Evolutionary conservation across 2,888 invertebrate species (phyloP), one percentile per base, ranked within the genome.

Genomic region (Elegia similella): DNA sequence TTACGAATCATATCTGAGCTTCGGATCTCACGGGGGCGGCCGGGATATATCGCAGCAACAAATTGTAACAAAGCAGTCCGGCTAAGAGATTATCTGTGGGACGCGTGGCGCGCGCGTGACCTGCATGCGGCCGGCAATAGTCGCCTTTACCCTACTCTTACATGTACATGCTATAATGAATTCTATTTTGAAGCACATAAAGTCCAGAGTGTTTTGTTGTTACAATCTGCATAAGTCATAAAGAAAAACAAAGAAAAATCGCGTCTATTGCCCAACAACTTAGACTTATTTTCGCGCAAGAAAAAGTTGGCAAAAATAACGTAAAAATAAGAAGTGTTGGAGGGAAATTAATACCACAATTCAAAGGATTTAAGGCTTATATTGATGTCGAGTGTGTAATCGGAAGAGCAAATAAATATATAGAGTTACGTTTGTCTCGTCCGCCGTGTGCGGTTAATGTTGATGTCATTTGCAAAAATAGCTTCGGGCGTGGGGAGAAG

Each of bases 321-420:
- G 82, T 79, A 80, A 84, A 85, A 85, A 70, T 83, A 86, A 87
- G 88, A 88, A 87, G 89, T 88, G 90, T 90, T 78, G 79, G 88
- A 89, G 88, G 78, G 88, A 89, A 91, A 91, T 88, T 84, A 89
- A 90, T 91, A 90, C 90, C 89, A 82, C 90, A 90, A 89, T 88
- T 88, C 83, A 76, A 77, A 78, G 87, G 89, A 89, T 89, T 90
- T 88, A 88, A 82, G 75, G 88, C 85, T 89, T 88, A 89, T 72
- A 85, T 83, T 86, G 75, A 79, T 79, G 84, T 85, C 80, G 87
- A 87, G 86, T 83, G 84, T 74, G 82, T 86, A 85, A 86, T 88
- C 80, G 80, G 79, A 79, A 82, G 74, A 78, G 80, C 77, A 89
- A 90, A 91, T 90, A 90, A 83, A 84, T 82, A 84, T 75, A 74